A percentile compares a stretch with the other conserved stretches of the same genome.
Evolutionary conservation across 2,888 invertebrate species (phyloP).

Genomic region (Chrysolina americana): DNA sequence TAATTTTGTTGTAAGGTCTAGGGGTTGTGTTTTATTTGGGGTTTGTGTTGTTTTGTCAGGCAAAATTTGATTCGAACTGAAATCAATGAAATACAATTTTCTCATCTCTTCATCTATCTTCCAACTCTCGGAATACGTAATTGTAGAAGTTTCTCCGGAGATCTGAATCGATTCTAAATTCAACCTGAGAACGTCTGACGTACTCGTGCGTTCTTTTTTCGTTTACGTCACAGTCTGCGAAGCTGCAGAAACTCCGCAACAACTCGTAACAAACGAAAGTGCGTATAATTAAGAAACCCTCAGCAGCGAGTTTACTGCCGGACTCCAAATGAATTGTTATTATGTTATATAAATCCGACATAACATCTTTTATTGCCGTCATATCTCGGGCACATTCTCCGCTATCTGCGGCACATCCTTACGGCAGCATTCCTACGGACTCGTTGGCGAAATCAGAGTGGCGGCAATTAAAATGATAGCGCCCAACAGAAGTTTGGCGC

Average conservation of each 20-base stretch:
- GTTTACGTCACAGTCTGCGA: too few species aligned
- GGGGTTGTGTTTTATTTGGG: too few species aligned
- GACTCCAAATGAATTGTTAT: slow-evolving; percentile 47
- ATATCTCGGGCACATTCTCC: slow-evolving; percentile 46
- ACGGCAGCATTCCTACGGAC: slow-evolving; percentile 51
- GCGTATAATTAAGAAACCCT: slow-evolving; percentile 37
- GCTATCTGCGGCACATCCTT: slow-evolving; percentile 49
- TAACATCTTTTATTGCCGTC: slow-evolving; percentile 52
- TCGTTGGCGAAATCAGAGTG: slow-evolving; percentile 53
- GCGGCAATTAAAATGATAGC: slow-evolving; percentile 55
- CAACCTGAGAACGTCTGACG: too few species aligned
- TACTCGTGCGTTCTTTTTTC: too few species aligned
- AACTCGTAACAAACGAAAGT: neutral
- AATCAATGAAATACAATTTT: too few species aligned
- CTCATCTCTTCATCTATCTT: too few species aligned
- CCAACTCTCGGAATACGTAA: too few species aligned
- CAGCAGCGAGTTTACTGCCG: slow-evolving; percentile 33
- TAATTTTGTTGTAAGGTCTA: too few species aligned
- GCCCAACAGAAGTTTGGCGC: slow-evolving; percentile 28
- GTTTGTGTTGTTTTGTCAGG: too few species aligned
- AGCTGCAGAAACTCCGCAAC: neutral
- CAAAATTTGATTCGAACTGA: too few species aligned
- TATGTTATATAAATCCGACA: slow-evolving; percentile 43
- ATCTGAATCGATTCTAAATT: too few species aligned
- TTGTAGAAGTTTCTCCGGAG: too few species aligned